phyloP scores from a whole-genome alignment of 2,113 vertebrate genomes.

The Xiphorhynchus elegans region DNA sequence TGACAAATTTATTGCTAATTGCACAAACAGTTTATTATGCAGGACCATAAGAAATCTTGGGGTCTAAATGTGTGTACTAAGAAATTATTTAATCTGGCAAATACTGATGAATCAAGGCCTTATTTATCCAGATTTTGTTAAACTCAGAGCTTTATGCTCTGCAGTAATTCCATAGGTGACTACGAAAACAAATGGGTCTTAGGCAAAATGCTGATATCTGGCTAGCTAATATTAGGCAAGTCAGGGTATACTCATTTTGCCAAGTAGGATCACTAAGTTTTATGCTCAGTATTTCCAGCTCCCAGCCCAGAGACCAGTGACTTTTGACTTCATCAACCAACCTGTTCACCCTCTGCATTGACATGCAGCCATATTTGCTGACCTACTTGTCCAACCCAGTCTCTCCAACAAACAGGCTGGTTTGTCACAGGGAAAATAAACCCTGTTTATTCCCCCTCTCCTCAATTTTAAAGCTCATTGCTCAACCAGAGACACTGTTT shows the following conservation, averaged over 20 bases:
- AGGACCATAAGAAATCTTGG: background rate
- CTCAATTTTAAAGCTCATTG: background rate
- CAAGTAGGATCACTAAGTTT: background rate
- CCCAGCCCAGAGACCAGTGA: background rate
- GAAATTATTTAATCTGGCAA: slow-evolving; percentile 45
- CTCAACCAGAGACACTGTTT: background rate
- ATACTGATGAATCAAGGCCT: slow-evolving; percentile 3
- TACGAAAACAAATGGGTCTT: background rate
- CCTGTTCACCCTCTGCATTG: background rate
- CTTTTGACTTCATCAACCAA: background rate
- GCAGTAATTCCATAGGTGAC: background rate
- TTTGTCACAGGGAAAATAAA: background rate
- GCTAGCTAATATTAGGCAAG: background rate
- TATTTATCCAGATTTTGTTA: slow-evolving; percentile 13
- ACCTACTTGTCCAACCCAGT: background rate
- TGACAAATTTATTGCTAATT: slow-evolving; percentile 61
- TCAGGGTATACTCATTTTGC: background rate
- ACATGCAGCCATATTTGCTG: background rate
- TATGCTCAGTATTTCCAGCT: background rate
- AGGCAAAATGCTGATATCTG: background rate
- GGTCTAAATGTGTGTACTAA: background rate
- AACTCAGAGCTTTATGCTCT: background rate
- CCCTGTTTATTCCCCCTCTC: background rate
- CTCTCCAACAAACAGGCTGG: background rate
- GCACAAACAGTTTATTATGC: slow-evolving; percentile 45